These are phyloP conservation scores for Anas platyrhynchos DNA, from an alignment of 2,113 vertebrate species.

Conservation along the genomic window DNA sequence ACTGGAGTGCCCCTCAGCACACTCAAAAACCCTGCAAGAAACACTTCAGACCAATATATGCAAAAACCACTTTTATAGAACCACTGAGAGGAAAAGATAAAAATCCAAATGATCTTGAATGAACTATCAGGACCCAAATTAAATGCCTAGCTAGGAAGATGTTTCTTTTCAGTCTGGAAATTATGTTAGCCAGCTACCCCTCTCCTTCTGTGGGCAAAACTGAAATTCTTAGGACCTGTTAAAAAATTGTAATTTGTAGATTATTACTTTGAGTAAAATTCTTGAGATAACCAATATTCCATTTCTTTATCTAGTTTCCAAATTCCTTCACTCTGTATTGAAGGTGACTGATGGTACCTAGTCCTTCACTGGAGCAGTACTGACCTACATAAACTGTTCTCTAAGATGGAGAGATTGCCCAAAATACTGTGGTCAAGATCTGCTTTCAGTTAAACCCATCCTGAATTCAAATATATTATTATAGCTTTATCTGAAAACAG, in stretches of 20 bases:
- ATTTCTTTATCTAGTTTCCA: neutral
- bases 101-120: neutral
- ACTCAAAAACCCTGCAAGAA: neutral
- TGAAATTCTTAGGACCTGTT: neutral
- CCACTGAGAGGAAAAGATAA: conserved; percentile 3
- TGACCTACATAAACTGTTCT: neutral
- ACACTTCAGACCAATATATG: neutral
- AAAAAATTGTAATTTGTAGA: neutral
- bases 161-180: neutral
- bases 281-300: neutral
- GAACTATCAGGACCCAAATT: neutral
- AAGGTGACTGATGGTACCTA: neutral
- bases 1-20: neutral
- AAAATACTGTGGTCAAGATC: neutral
- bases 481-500: neutral
- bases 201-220: neutral
- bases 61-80: neutral
- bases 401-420: neutral
- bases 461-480: neutral
- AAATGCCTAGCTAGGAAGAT: conserved; percentile 32
- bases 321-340: neutral
- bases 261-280: neutral
- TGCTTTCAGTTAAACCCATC: neutral
- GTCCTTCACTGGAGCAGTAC: neutral
- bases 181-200: neutral